Evolutionary conservation across 2,888 invertebrate species (phyloP).

Genomic region (Platycheirus albimanus): DNA sequence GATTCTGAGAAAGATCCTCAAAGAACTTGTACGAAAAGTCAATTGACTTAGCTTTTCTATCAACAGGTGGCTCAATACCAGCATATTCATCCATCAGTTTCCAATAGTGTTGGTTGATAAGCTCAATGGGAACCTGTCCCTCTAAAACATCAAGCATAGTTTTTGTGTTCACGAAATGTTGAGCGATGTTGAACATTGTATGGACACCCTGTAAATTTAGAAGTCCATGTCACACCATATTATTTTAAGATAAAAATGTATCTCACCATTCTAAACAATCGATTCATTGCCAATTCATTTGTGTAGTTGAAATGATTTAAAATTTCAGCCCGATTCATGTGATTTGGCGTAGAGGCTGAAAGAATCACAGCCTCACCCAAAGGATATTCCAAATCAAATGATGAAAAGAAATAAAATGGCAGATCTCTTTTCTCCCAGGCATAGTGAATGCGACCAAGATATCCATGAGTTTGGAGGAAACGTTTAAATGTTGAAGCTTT

Average conservation of each 20-base stretch:
- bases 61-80: conserved; percentile 85
- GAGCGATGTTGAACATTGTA: conserved; percentile 89
- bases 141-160: conserved; percentile 88
- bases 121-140: conserved; percentile 84
- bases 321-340: conserved; percentile 81
- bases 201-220: conserved; percentile 84
- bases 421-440: conserved; percentile 84
- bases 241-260: background rate
- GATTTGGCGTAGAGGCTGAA: conserved; percentile 86
- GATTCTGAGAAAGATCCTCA: conserved; percentile 78
- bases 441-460: conserved; percentile 86
- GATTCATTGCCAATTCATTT: conserved; percentile 57
- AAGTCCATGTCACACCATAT: background rate
- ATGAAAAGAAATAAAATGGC: conserved; percentile 84
- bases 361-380: conserved; percentile 87
- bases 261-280: conserved; percentile 64
- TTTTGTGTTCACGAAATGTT: conserved; percentile 87
- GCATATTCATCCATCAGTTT: conserved; percentile 84
- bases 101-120: conserved; percentile 87
- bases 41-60: conserved; percentile 86
- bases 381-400: conserved; percentile 84
- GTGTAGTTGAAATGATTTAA: conserved; percentile 54
- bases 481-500: conserved; percentile 83
- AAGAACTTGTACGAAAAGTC: conserved; percentile 90
- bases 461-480: conserved; percentile 84